Percentiles rank a stretch among this genome's conserved stretches.
Conservation (phyloP, 2,797 vertebrate species). For the Phrynocephalus vlangalii region DNA sequence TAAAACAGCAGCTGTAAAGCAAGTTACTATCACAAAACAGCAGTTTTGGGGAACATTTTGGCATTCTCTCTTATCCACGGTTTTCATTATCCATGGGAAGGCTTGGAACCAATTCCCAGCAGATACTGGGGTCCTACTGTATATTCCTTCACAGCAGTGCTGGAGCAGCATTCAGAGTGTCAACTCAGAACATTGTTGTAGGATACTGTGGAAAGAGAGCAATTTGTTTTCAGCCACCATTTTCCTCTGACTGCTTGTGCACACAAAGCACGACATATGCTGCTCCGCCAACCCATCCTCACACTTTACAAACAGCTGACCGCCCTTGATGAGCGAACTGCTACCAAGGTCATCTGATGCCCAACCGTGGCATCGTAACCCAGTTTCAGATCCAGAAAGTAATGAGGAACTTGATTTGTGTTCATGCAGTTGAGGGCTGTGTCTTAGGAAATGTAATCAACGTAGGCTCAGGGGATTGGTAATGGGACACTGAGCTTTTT, state of each 20-base stretch:
- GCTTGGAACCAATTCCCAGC: too few species aligned
- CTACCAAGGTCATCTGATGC: slow-evolving; percentile 6
- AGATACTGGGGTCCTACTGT: too few species aligned
- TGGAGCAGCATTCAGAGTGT: neutral
- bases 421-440: slow-evolving; percentile 35
- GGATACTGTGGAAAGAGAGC: neutral
- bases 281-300: too few species aligned
- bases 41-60: too few species aligned
- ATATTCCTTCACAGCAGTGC: neutral
- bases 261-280: neutral
- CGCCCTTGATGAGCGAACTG: slow-evolving; percentile 13
- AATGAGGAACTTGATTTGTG: slow-evolving; percentile 45
- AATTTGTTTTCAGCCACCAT: neutral
- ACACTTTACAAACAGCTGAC: neutral
- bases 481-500: slow-evolving; percentile 67
- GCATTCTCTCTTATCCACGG: too few species aligned
- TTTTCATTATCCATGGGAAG: too few species aligned
- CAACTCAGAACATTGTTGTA: neutral
- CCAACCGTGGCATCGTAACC: slow-evolving; percentile 52
- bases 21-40: too few species aligned
- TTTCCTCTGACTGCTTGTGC: neutral
- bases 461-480: slow-evolving; percentile 41
- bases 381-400: slow-evolving; percentile 21
- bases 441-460: slow-evolving; percentile 70
- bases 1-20: too few species aligned